These are phyloP conservation scores for Dicaeum eximium DNA, from an alignment of 2,113 vertebrate species.

Conservation along the genomic window DNA sequence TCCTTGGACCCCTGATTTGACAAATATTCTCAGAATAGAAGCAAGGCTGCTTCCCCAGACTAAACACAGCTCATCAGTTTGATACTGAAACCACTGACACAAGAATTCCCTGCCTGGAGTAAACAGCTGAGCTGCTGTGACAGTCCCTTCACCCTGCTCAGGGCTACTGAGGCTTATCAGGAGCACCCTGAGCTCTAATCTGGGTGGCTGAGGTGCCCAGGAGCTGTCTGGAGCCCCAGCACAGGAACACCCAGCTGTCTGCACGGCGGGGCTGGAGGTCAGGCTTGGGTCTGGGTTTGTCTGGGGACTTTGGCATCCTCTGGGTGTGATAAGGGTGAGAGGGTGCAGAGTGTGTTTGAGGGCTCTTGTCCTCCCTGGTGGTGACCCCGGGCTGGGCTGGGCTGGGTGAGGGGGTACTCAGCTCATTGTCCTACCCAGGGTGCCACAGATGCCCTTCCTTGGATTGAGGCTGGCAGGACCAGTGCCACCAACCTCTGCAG, in stretches of 20 bases:
- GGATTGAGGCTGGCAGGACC: not conserved
- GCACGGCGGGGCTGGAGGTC: fast-evolving
- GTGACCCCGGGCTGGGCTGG: not conserved
- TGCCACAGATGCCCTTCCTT: not conserved
- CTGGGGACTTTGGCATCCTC: not conserved
- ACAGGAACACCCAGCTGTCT: fast-evolving
- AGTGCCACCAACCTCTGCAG: not conserved
- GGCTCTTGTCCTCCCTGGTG: not conserved
- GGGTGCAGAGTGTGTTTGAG: not conserved
- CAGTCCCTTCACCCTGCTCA: not conserved
- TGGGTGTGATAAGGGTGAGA: not conserved
- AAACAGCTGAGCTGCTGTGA: not conserved
- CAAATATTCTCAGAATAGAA: conserved; percentile 46
- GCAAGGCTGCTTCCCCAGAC: conserved; percentile 29
- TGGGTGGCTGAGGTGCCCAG: not conserved
- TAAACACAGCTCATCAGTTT: conserved; percentile 26
- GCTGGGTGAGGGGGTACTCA: not conserved
- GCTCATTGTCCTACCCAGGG: not conserved
- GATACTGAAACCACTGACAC: not conserved
- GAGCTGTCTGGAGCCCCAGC: fast-evolving
- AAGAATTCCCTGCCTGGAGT: not conserved
- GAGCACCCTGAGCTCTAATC: not conserved
- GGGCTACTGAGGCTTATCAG: not conserved
- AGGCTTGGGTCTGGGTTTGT: not conserved
- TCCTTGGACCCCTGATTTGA: not conserved